Conservation (phyloP, 2,113 vertebrate species). For the Oryzias curvinotus region DNA sequence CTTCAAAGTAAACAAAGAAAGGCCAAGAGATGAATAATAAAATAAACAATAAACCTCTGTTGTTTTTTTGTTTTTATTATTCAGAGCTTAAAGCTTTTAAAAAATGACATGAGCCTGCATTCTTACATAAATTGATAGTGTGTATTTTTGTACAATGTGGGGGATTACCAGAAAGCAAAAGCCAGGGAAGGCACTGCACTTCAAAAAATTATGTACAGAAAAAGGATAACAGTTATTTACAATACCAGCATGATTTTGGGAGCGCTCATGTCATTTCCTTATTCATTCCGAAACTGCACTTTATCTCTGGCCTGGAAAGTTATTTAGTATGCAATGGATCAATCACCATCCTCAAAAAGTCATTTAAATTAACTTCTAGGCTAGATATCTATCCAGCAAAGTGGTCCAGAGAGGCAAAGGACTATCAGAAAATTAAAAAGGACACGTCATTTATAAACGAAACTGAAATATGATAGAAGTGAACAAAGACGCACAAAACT, state of each 20-base stretch:
- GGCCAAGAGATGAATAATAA: constrained; percentile 35
- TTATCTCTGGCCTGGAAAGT: constrained; percentile 52
- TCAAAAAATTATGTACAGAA: constrained; percentile 45
- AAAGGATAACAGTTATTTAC: constrained; percentile 43
- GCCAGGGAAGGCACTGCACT: constrained; percentile 22
- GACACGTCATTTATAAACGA: constrained; percentile 38
- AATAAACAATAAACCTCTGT: constrained; percentile 39
- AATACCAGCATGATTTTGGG: constrained; percentile 37
- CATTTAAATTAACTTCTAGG: constrained; percentile 72
- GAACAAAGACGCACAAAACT: constrained; percentile 37
- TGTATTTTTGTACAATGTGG: constrained; percentile 26
- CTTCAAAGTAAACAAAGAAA: constrained; percentile 55
- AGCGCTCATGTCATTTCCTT: constrained; percentile 53
- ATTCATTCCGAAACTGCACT: constrained; percentile 47
- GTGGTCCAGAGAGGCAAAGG: constrained; percentile 53
- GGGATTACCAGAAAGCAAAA: constrained; percentile 45
- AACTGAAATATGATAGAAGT: constrained; percentile 59
- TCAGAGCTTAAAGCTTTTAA: constrained; percentile 24
- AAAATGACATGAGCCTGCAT: constrained; percentile 16
- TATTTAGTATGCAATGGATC: constrained; percentile 71
- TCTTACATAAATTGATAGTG: constrained; percentile 16
- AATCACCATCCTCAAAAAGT: constrained; percentile 65
- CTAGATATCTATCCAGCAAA: constrained; percentile 65
- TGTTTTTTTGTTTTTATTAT: constrained; percentile 28
- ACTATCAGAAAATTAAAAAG: constrained; percentile 72